These are phyloP conservation scores for Caenorhabditis parvicauda DNA, from an alignment of 2,888 invertebrate genomes.

Conservation along the genomic window DNA sequence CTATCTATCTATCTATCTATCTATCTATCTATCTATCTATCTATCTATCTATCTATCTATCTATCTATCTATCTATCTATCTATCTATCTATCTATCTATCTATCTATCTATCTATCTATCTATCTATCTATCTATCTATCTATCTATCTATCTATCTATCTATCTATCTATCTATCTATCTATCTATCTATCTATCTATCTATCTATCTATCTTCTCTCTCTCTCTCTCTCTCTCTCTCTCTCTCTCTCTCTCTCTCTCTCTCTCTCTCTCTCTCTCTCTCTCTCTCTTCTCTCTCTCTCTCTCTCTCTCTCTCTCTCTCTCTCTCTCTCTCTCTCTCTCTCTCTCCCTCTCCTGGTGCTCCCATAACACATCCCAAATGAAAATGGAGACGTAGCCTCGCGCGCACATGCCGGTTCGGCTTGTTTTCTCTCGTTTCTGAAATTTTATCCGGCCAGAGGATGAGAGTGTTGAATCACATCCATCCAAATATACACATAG, in stretches of 20 bases:
- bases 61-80: neutral
- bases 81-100: too few species aligned
- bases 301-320: neutral
- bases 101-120: neutral
- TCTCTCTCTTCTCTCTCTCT: constrained; percentile 1
- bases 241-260: neutral
- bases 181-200: neutral
- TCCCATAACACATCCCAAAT: neutral
- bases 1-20: neutral
- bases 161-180: neutral
- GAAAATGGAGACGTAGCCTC: constrained; percentile 7
- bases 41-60: constrained; percentile 3
- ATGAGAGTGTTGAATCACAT: neutral
- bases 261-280: constrained; percentile 17
- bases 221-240: constrained; percentile 10
- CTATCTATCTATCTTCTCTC: neutral
- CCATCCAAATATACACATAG: too few species aligned
- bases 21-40: too few species aligned
- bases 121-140: constrained; percentile 2
- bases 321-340: neutral
- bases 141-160: neutral
- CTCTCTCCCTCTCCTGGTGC: neutral
- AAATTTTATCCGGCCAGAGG: neutral
- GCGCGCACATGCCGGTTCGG: constrained; percentile 7
- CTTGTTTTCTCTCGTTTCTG: constrained; percentile 5